Percentiles rank a stretch among this genome's conserved stretches.
Evolutionary conservation across 2,113 vertebrate species (phyloP).

Genomic region (Crypturellus undulatus): DNA sequence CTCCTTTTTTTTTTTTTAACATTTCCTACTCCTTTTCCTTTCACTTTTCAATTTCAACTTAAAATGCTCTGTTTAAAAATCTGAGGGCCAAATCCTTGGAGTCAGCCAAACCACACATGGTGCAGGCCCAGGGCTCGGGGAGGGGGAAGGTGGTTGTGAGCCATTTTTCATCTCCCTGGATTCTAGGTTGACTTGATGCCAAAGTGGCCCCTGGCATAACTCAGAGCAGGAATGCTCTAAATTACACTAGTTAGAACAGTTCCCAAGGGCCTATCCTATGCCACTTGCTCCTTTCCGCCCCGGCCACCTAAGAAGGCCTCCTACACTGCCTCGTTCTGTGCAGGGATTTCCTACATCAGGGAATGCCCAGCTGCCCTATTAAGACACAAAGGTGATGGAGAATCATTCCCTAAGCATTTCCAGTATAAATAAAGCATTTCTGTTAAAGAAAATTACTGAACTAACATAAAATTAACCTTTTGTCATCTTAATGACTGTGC

Average conservation of each 20-base stretch:
- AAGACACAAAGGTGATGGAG: conserved; percentile 50
- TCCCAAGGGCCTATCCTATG: conserved; percentile 70
- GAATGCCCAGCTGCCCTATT: conserved; percentile 65
- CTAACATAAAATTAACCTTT: conserved; percentile 51
- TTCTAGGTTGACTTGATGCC: conserved; percentile 70
- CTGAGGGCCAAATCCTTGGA: conserved; percentile 42
- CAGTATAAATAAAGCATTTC: conserved; percentile 61
- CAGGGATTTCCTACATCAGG: conserved; percentile 60
- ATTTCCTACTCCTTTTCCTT: conserved; percentile 24
- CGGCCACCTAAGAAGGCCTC: conserved; percentile 70
- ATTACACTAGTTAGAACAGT: conserved; percentile 70
- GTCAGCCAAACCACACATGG: conserved; percentile 69
- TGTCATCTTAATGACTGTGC: conserved; percentile 55
- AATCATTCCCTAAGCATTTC: conserved; percentile 61
- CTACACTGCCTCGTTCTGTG: conserved; percentile 61
- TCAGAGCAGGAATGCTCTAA: conserved; percentile 68
- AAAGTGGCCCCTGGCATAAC: conserved; percentile 71
- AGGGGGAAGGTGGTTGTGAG: conserved; percentile 61
- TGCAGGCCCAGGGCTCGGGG: conserved; percentile 26
- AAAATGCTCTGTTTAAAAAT: conserved; percentile 52
- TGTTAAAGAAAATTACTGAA: conserved; percentile 54
- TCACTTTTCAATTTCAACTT: conserved; percentile 39
- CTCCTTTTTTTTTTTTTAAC: conserved; percentile 46
- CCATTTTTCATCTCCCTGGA: conserved; percentile 68
- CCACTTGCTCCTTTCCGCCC: conserved; percentile 65